phyloP scores from a whole-genome alignment of 2,888 invertebrate species.

The Melanostoma scalare region DNA sequence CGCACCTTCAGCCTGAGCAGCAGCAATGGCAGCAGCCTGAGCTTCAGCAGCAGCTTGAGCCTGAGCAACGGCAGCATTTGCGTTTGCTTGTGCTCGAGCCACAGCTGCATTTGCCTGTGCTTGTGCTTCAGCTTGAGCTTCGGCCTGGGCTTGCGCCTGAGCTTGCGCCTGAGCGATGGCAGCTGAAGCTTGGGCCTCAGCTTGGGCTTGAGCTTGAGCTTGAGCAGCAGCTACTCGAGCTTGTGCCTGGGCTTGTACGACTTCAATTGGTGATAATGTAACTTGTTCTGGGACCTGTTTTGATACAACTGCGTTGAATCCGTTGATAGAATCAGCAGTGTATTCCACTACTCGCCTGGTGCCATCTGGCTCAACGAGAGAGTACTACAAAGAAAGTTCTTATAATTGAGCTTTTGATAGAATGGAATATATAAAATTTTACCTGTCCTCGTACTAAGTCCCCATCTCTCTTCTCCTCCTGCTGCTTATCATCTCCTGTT shows the following conservation, averaged over 20 bases:
- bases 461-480: conserved; percentile 76
- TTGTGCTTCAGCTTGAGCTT: conserved; percentile 72
- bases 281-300: conserved; percentile 61
- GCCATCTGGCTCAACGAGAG: conserved; percentile 74
- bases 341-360: conserved; percentile 73
- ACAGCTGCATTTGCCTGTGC: conserved; percentile 72
- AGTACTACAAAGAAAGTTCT: conserved; percentile 56
- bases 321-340: conserved; percentile 73
- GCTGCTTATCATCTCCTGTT: conserved; percentile 76
- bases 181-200: conserved; percentile 76
- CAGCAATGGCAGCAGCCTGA: conserved; percentile 81
- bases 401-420: background rate
- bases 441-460: conserved; percentile 76
- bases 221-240: conserved; percentile 74
- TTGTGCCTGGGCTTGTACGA: conserved; percentile 63
- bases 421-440: background rate
- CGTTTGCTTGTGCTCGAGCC: conserved; percentile 75
- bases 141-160: conserved; percentile 78
- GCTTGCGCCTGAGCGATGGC: conserved; percentile 75
- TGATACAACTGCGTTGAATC: conserved; percentile 73
- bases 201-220: conserved; percentile 79
- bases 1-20: conserved; percentile 83
- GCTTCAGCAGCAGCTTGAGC: conserved; percentile 77
- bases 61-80: conserved; percentile 71
- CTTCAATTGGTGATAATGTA: conserved; percentile 50